phyloP scores from a whole-genome alignment of 2,888 invertebrate genomes.

The Lysandra bellargus region DNA sequence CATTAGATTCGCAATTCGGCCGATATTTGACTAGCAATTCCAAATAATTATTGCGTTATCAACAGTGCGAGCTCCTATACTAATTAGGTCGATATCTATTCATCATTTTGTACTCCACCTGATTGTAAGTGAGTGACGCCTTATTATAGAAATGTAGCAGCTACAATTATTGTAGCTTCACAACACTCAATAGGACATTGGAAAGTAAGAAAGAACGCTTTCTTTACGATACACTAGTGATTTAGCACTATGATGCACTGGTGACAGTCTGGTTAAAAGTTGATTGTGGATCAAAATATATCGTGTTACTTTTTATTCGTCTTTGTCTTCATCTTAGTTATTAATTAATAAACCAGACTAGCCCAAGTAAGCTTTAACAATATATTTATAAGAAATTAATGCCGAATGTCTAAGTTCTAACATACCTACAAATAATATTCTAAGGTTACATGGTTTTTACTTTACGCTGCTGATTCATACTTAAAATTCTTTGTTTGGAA shows the following conservation, averaged over 20 bases:
- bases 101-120: not conserved
- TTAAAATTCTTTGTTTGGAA: no score
- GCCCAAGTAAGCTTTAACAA: no score
- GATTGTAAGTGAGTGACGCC: not conserved
- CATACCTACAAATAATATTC: not conserved
- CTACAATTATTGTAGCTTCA: not conserved
- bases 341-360: no score
- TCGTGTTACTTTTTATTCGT: no score
- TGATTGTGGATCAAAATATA: no score
- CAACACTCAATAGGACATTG: not conserved
- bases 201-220: not conserved
- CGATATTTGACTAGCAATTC: conserved; percentile 25
- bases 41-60: conserved; percentile 18
- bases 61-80: not conserved
- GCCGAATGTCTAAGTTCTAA: no score
- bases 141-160: not conserved
- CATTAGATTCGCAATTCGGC: conserved; percentile 21
- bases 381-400: not conserved
- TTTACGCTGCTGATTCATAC: not conserved
- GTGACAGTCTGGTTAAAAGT: no score
- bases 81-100: conserved; percentile 12
- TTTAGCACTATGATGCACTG: no score
- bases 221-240: not conserved
- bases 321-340: no score
- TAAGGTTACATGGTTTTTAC: not conserved